phyloP scores from a whole-genome alignment of 2,797 vertebrate species.

The Neoniphon sammara region DNA sequence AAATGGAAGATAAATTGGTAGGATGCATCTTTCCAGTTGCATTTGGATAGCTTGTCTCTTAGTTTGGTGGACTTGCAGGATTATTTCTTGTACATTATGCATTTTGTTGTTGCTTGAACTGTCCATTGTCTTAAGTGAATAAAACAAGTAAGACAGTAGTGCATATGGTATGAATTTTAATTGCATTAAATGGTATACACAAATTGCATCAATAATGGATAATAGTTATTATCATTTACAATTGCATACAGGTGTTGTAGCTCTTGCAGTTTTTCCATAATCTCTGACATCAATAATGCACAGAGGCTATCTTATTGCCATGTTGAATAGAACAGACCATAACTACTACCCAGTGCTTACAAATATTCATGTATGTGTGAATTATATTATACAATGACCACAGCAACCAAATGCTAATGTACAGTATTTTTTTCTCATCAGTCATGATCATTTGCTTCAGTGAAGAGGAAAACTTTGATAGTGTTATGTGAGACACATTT shows the following conservation, averaged over 20 bases:
- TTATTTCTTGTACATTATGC: background rate
- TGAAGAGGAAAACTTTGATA: conserved; percentile 5
- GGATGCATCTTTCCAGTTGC: background rate
- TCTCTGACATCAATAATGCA: conserved; percentile 64
- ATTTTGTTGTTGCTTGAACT: no score
- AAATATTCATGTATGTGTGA: background rate
- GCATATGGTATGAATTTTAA: no score
- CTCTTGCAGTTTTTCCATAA: conserved; percentile 37
- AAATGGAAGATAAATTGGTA: background rate
- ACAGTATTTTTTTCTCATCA: background rate
- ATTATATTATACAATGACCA: background rate
- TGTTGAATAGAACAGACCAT: conserved; percentile 11
- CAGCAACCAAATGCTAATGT: background rate
- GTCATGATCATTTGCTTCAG: background rate
- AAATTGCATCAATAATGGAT: background rate
- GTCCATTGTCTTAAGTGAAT: no score
- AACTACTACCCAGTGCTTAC: background rate
- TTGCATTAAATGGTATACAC: no score
- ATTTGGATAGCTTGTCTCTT: conserved; percentile 1
- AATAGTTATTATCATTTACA: conserved; percentile 1
- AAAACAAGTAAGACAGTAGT: no score
- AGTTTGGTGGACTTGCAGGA: background rate
- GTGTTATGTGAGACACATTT: conserved; percentile 1
- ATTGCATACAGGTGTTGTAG: background rate
- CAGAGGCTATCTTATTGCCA: conserved; percentile 46